Evolutionary conservation across 2,888 invertebrate genomes (phyloP), one percentile per base, ranked within the genome.

Genomic region (Agrochola lychnidis): DNA sequence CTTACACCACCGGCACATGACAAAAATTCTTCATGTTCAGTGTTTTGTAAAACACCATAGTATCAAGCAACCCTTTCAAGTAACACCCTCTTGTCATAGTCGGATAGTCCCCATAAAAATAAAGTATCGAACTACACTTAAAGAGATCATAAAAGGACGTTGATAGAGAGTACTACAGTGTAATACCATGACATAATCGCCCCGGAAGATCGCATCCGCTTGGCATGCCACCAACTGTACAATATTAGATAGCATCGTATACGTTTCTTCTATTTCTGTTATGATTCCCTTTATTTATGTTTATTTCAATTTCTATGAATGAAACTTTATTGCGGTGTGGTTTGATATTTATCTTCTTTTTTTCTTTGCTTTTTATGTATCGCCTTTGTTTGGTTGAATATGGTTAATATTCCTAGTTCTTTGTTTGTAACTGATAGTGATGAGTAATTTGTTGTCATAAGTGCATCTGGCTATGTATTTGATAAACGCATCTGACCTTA

Each of bases 141-240:
- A 71, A 63, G 16, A 68, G 59, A 56, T 74, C 68, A 59, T 85
- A 73, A 82, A 84, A 76, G 62, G 67, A 70, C 73, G 53, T 66
- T 59, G 67, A 82, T 73, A 73, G 59, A 73, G 59, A 61, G 84
- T 42, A 22, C 64, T 64, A 42, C 70, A 62, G 72, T 81, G 73
- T 76, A 85, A 61, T 73, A 69, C 84, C 56, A 88, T 95, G 95
- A 95, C 93, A 95, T 94, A 94, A 95, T 92, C 91, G 85, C 84
- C 89, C 94, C 96, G 95, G 96, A 96, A 95, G 92, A 94, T 91
- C 90, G 91, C 93, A 95, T 96, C 96, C 96, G 96, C 90, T 95
- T 95, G 96, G 96, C 96, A 88, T 84, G 85, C 86, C 82, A 88
- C 93, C 96, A 95, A 92, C 90, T 87, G 83, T 87, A 88, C 79